These are phyloP conservation scores for Saguinus midas DNA, from an alignment of 2,113 vertebrate species.

Conservation along the genomic window DNA sequence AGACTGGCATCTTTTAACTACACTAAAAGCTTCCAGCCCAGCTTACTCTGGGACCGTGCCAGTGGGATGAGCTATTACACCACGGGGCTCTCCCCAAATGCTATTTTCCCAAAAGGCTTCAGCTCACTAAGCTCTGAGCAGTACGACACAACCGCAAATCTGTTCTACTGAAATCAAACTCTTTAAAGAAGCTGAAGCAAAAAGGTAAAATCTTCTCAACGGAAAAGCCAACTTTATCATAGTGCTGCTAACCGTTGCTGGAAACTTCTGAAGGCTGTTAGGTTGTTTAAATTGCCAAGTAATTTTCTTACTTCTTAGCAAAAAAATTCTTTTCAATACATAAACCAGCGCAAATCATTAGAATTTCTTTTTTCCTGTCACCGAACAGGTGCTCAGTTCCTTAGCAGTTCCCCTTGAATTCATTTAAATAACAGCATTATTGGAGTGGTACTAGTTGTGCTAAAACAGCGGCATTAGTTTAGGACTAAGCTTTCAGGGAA, in stretches of 20 bases:
- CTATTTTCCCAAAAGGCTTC: conserved; percentile 38
- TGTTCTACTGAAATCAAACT: conserved; percentile 23
- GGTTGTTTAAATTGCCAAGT: background rate
- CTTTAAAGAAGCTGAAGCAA: background rate
- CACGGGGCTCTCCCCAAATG: conserved; percentile 7
- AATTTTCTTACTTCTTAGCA: background rate
- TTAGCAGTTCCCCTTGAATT: background rate
- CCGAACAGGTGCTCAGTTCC: background rate
- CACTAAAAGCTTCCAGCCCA: conserved; percentile 53
- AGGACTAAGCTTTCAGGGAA: background rate
- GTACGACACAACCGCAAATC: conserved; percentile 6
- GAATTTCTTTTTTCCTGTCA: background rate
- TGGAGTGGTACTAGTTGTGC: background rate
- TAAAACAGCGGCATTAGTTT: background rate
- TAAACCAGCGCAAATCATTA: background rate
- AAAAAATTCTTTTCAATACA: background rate
- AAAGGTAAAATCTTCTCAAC: background rate
- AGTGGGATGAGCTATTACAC: conserved; percentile 59
- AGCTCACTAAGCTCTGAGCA: background rate
- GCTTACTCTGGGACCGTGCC: conserved; percentile 60
- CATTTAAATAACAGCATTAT: background rate
- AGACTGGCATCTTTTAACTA: conserved; percentile 61
- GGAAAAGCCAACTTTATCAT: background rate
- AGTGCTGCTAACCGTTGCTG: background rate
- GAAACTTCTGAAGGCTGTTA: background rate